Evolutionary conservation across 2,113 vertebrate species (phyloP), one percentile per base, ranked within the genome.

Genomic region (Dunckerocampus dactyliophorus): DNA sequence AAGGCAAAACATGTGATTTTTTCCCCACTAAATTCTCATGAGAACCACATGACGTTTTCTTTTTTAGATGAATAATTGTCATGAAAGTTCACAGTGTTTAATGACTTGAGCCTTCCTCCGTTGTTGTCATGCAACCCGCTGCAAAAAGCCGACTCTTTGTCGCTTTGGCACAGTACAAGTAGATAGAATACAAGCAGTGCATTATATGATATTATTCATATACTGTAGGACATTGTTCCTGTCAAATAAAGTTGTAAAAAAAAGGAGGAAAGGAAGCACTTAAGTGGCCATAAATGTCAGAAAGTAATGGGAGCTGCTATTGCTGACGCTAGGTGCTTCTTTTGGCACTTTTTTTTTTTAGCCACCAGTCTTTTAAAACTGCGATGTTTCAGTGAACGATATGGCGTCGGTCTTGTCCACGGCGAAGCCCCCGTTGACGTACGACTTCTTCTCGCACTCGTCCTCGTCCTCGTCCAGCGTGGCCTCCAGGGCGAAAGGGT

Each of bases 371-470:
- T 58, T 51, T 79, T 93, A 99, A 86, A 99, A 99, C 85, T 98
- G 94, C 34, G 97, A 99, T 52, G 96, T 99, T 81, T 99, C 94
- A 0, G 95, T 99, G 71, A 97, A 98, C 8, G 95, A 97, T 87
- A 98, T 93, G 1, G 93, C 88, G 49, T 99, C 97, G 8, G 93
- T 95, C 83, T 95, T 99, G 90, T 99, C 97, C 1, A 98, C 73
- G 0, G 95, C 91, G 84, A 99, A 99, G 60, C 95, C 96, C 59
- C 97, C 97, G 0, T 99, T 99, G 74, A 99, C 21, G 0, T 99
- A 99, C 0, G 97, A 95, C 81, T 95, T 97, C 86, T 95, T 97
- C 75, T 92, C 89, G 0, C 90, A 87, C 59, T 95, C 39, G 13
- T 49, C 47, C 47, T 56, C 94, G 12, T 95, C 94, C 1, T 90